A percentile compares a stretch with the other conserved stretches of the same genome.
These are phyloP conservation scores for Wiebesia pumilae DNA, from an alignment of 1,140 invertebrate genomes.

Conservation along the genomic window DNA sequence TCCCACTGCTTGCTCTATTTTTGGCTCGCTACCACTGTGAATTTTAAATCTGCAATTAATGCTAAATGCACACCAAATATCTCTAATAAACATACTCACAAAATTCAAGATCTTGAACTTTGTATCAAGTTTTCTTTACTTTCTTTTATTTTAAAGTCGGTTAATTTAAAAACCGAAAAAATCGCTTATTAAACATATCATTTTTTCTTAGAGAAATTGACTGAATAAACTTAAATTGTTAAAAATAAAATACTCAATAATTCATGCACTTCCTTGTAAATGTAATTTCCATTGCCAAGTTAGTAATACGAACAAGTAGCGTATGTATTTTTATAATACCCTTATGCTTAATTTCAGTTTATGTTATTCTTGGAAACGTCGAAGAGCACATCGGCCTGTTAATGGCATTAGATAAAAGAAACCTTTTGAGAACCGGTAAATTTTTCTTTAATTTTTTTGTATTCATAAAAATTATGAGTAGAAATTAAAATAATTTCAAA, in stretches of 20 bases:
- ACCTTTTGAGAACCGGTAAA: slow-evolving; percentile 87
- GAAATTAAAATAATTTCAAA: neutral
- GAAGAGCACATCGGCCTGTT: slow-evolving; percentile 90
- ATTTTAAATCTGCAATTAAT: neutral
- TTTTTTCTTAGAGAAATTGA: too few relatives aligned
- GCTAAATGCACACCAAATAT: slow-evolving; percentile 1
- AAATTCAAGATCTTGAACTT: neutral
- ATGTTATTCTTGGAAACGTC: slow-evolving; percentile 92
- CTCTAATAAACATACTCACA: neutral
- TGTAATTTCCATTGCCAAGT: neutral
- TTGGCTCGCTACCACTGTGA: neutral
- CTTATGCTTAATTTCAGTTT: slow-evolving; percentile 81
- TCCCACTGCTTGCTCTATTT: neutral
- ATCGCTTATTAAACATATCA: neutral
- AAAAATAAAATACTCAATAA: neutral
- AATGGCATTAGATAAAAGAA: slow-evolving; percentile 86
- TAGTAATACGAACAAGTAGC: neutral
- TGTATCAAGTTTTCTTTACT: neutral
- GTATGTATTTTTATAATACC: neutral
- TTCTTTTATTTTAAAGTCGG: neutral
- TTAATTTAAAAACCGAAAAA: neutral
- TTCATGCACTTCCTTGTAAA: neutral
- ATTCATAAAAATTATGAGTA: neutral
- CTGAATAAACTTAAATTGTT: too few relatives aligned
- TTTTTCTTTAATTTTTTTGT: slow-evolving; percentile 32